Percentiles rank a stretch among this genome's conserved stretches.
Conservation (phyloP, 35 echinoderm and acorn worm species). For the Nesometra sesokonis region DNA sequence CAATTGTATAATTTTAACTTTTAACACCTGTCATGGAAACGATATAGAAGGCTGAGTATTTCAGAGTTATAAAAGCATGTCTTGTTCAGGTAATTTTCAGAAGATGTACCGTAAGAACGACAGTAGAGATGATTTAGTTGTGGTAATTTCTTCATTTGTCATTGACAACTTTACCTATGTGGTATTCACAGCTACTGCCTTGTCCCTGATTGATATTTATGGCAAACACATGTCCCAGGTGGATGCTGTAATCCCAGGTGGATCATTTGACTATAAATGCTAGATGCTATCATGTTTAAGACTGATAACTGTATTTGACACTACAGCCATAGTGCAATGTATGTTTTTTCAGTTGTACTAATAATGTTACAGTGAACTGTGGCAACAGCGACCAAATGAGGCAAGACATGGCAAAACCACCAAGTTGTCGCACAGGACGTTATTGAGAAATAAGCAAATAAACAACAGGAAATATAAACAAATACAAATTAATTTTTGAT, state of each 20-base stretch:
- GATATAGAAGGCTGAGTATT: not conserved
- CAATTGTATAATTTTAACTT: not conserved
- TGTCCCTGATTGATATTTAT: not conserved
- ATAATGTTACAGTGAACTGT: too few relatives aligned
- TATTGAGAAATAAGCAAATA: too few relatives aligned
- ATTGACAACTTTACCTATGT: not conserved
- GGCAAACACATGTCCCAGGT: not conserved
- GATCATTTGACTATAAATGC: too few relatives aligned
- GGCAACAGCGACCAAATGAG: too few relatives aligned
- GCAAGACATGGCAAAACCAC: too few relatives aligned
- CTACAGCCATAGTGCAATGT: too few relatives aligned
- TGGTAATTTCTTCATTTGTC: not conserved
- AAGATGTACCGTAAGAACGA: not conserved
- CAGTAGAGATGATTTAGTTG: not conserved
- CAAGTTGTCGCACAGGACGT: too few relatives aligned
- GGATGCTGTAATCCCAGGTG: not conserved
- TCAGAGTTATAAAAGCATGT: not conserved
- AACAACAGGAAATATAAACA: too few relatives aligned
- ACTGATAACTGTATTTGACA: too few relatives aligned
- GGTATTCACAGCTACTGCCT: not conserved
- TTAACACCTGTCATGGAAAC: not conserved
- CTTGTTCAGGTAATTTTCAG: not conserved
- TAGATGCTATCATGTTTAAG: too few relatives aligned
- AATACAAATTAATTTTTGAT: too few relatives aligned
- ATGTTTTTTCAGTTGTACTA: too few relatives aligned